phyloP scores from a whole-genome alignment of 2,888 invertebrate species.

The Seladonia tumulorum region DNA sequence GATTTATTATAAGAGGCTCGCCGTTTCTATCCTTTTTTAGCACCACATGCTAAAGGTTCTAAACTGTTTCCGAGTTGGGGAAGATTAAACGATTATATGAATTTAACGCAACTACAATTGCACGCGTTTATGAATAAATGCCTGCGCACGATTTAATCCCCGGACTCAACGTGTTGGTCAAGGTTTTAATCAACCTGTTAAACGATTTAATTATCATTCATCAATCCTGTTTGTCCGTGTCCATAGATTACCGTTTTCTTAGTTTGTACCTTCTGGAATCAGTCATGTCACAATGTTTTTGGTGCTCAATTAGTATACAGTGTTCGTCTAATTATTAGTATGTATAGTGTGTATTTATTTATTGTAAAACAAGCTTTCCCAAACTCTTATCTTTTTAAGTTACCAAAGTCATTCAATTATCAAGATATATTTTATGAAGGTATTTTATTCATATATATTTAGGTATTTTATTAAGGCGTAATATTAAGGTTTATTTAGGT shows the following conservation, averaged over 20 bases:
- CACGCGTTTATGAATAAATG: not conserved
- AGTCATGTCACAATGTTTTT: not conserved
- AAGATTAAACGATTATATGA: not conserved
- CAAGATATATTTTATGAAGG: too few relatives aligned
- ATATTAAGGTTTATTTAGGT: too few relatives aligned
- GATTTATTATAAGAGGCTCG: not conserved
- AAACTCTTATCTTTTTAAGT: too few relatives aligned
- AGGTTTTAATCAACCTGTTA: not conserved
- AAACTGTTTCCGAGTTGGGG: not conserved
- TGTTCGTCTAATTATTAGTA: too few relatives aligned
- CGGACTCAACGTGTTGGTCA: not conserved
- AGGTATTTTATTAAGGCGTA: too few relatives aligned
- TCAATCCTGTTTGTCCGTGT: not conserved
- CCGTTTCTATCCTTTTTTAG: not conserved
- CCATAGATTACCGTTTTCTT: not conserved
- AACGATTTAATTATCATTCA: not conserved
- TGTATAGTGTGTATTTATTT: too few relatives aligned
- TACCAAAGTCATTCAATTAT: too few relatives aligned
- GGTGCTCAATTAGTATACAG: too few relatives aligned
- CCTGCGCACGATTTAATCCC: not conserved
- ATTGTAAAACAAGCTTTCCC: too few relatives aligned
- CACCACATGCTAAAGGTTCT: not conserved
- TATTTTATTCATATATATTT: too few relatives aligned
- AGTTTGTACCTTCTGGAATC: not conserved
- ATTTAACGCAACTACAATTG: not conserved